Evolutionary conservation across 1,140 invertebrate genomes (phyloP), one percentile per base, ranked within the genome.

Genomic region (Meloidogyne hapla): DNA sequence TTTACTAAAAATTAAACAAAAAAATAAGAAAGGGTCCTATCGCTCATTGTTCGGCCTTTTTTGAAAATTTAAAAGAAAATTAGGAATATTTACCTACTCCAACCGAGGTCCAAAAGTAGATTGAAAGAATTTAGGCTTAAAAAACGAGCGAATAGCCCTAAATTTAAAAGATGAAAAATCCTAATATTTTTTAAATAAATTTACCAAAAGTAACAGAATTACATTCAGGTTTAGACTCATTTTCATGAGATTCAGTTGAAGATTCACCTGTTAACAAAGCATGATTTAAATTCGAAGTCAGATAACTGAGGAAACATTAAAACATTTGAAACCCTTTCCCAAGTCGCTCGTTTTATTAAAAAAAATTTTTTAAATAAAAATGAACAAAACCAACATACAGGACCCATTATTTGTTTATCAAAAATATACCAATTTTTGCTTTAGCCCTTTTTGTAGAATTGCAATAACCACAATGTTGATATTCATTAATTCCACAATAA

Each of bases 91-190:
- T 61, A 85, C 83, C 83, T 81, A 74, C 79, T 80, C 81, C 81
- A 84, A 64, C 84, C 83, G n/a, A 64, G 40, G 40, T 86, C 82
- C 66, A 84, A 67, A 68, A 85, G 65, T 45, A 48, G 73, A 42
- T 70, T 66, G 75, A 84, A 84, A 66, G 74, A 76, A 26, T 78
- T 73, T 33, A 23, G 25, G 42, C 45, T 72, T 42, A 77, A 67
- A 66, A 69, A 79, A 77, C 80, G 69, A 77, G 82, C 81, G 63
- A 76, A 65, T 23, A 85, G 33, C 38, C 83, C 83, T 85, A 77
- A 48, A 81, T 61, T 15, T 23, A 45, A 77, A 18, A 2, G 5
- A 21, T 23, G 4, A 75, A 25, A 77, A n/a, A 21, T n/a, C 9
- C 74, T 9, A 73, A 40, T 33, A 26, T 71, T 68, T 68, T 25